phyloP scores from a whole-genome alignment of 2,797 vertebrate genomes.

The Euthynnus affinis region DNA sequence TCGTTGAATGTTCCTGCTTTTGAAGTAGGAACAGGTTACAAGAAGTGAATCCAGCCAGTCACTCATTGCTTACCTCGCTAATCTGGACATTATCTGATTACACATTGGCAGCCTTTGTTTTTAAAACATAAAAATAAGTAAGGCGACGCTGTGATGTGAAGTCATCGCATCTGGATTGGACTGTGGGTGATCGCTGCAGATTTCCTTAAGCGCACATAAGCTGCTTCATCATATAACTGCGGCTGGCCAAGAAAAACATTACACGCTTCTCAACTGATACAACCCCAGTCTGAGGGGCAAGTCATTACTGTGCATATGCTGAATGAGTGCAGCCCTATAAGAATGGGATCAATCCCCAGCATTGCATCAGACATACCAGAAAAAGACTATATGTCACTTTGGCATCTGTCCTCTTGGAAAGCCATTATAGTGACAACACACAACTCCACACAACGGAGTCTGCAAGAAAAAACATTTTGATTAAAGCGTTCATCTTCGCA shows the following conservation, averaged over 20 bases:
- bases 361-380: slow-evolving; percentile 49
- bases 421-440: slow-evolving; percentile 39
- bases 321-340: slow-evolving; percentile 27
- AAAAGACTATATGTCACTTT: slow-evolving; percentile 35
- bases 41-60: slow-evolving; percentile 32
- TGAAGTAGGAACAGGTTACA: slow-evolving; percentile 44
- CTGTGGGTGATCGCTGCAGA: slow-evolving; percentile 9
- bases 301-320: slow-evolving; percentile 12
- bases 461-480: slow-evolving; percentile 34
- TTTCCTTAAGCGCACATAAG: slow-evolving; percentile 57
- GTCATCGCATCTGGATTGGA: slow-evolving; percentile 54
- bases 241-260: slow-evolving; percentile 54
- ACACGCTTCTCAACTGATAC: slow-evolving; percentile 31
- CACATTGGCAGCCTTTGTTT: slow-evolving; percentile 38
- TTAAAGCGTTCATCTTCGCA: slow-evolving; percentile 28
- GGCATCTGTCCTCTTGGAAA: slow-evolving; percentile 32
- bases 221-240: slow-evolving; percentile 55
- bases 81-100: slow-evolving; percentile 44
- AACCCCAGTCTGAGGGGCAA: slow-evolving; percentile 19
- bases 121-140: slow-evolving; percentile 13
- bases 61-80: slow-evolving; percentile 1
- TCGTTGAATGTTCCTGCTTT: slow-evolving; percentile 9
- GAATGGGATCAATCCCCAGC: slow-evolving; percentile 31
- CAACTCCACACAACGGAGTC: slow-evolving; percentile 28
- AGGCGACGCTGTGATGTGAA: slow-evolving; percentile 32